Conservation (phyloP, 1,140 invertebrate species). For the Zophobas atratus region DNA sequence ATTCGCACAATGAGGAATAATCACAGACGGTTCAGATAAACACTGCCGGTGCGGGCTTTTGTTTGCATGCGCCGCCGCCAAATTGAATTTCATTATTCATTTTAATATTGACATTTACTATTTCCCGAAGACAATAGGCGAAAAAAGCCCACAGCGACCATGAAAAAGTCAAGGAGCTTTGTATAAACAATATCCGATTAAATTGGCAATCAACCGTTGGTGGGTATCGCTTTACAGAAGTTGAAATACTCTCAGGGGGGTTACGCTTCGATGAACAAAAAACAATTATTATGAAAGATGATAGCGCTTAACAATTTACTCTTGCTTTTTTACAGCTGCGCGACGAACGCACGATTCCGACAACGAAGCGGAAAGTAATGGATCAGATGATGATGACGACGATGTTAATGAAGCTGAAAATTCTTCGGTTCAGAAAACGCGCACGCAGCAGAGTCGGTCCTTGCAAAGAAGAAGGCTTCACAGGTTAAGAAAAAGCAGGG, state of each 20-base stretch:
- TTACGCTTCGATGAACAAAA: conserved; percentile 3
- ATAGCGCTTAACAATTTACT: conserved; percentile 5
- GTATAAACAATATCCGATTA: conserved; percentile 14
- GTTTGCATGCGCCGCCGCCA: conserved; percentile 38
- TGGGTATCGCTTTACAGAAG: neutral
- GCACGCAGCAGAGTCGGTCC: too few relatives aligned
- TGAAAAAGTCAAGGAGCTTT: conserved; percentile 19
- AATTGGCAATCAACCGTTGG: neutral
- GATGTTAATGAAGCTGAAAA: conserved; percentile 11
- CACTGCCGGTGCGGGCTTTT: conserved; percentile 34
- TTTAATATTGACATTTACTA: conserved; percentile 48
- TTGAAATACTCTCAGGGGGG: neutral
- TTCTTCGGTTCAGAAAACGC: neutral
- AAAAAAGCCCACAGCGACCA: neutral
- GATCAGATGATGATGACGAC: conserved; percentile 32
- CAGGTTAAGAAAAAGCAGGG: neutral
- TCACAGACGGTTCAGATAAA: conserved; percentile 46
- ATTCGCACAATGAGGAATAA: conserved; percentile 46
- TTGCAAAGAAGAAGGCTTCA: neutral
- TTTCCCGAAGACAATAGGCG: conserved; percentile 36
- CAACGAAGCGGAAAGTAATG: conserved; percentile 12
- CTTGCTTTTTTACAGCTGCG: neutral
- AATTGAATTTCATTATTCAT: conserved; percentile 49
- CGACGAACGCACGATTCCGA: conserved; percentile 1
- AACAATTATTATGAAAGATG: conserved; percentile 12